A percentile compares a stretch with the other conserved stretches of the same genome.
Conservation (phyloP, 2,888 invertebrate genomes). For the Phasia obesa region DNA sequence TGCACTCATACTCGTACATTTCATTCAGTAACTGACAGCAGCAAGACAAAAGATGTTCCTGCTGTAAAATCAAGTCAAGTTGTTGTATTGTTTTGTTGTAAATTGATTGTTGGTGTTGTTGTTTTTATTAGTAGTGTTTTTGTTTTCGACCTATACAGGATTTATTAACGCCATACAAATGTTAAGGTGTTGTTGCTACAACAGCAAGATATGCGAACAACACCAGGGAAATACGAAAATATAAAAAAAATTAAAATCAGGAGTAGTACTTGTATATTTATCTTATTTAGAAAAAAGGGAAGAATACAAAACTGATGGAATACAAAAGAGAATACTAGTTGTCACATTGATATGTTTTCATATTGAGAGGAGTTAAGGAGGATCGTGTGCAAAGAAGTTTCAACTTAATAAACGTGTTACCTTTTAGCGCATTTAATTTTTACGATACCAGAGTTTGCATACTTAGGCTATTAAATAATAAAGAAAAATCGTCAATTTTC, state of each 20-base stretch:
- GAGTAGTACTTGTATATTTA: constrained; percentile 43
- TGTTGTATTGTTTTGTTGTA: constrained; percentile 36
- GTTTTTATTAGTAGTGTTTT: constrained; percentile 29
- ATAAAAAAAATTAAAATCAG: constrained; percentile 21
- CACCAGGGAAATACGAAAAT: background rate
- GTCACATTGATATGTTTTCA: constrained; percentile 31
- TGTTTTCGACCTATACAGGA: constrained; percentile 45
- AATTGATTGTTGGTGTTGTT: constrained; percentile 18
- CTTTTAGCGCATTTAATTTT: no score
- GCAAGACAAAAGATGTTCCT: constrained; percentile 39
- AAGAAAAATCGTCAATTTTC: no score
- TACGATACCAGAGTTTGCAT: no score
- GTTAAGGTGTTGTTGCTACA: constrained; percentile 49
- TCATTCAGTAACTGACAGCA: constrained; percentile 37
- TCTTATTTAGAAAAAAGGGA: constrained; percentile 31
- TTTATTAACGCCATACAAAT: constrained; percentile 56
- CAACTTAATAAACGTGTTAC: no score
- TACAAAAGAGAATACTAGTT: constrained; percentile 36
- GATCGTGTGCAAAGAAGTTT: background rate
- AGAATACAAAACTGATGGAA: background rate
- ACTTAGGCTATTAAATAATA: no score
- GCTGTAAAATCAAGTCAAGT: constrained; percentile 54
- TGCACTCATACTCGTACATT: constrained; percentile 36
- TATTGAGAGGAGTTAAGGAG: background rate
- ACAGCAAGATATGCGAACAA: constrained; percentile 4